These are phyloP conservation scores for Cyprinella venusta DNA, from an alignment of 2,797 vertebrate species.

Conservation along the genomic window DNA sequence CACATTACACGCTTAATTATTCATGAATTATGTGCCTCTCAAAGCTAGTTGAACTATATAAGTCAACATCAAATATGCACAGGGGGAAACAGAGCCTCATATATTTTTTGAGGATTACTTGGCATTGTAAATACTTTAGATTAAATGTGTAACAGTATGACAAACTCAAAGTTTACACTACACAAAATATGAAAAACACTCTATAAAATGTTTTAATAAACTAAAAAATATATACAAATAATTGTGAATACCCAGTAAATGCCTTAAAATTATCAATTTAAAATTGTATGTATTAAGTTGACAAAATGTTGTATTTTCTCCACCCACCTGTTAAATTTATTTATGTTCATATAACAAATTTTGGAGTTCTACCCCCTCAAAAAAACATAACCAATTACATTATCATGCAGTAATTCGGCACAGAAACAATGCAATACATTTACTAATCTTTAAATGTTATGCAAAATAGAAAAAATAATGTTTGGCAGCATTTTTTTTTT, in stretches of 20 bases:
- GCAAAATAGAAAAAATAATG: background rate
- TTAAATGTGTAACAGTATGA: background rate
- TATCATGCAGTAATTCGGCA: background rate
- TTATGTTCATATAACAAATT: background rate
- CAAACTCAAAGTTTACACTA: background rate
- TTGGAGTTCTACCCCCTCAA: background rate
- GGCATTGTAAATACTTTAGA: background rate
- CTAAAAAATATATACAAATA: too few species aligned
- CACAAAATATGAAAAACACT: background rate
- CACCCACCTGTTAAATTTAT: background rate
- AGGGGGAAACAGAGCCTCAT: slow-evolving; percentile 34
- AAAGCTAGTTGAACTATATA: slow-evolving; percentile 53
- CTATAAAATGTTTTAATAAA: background rate
- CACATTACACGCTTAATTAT: slow-evolving; percentile 60
- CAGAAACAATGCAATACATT: background rate
- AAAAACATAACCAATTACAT: background rate
- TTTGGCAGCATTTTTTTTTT: background rate
- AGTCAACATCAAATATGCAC: slow-evolving; percentile 59
- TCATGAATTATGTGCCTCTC: slow-evolving; percentile 54
- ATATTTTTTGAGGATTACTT: slow-evolving; percentile 23
- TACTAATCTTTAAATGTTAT: background rate
- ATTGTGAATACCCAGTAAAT: background rate
- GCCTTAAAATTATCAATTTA: background rate
- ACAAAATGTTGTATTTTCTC: background rate
- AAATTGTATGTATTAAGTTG: background rate